phyloP scores from a whole-genome alignment of 2,113 vertebrate species.

The Catharus minimus region DNA sequence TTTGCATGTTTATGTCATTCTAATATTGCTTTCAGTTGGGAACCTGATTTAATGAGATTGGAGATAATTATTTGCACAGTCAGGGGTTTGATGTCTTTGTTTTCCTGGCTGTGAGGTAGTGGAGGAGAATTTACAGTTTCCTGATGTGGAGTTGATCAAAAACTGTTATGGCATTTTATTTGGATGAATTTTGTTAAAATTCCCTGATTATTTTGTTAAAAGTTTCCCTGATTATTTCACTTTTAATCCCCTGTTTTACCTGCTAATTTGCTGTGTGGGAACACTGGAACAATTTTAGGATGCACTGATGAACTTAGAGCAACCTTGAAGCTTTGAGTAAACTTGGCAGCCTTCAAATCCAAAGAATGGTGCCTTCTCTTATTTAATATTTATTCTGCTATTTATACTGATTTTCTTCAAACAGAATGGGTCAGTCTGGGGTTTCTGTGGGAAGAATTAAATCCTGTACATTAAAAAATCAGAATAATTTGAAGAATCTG shows the following conservation, averaged over 20 bases:
- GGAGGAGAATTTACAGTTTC: neutral
- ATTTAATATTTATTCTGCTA: neutral
- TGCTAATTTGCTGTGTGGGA: neutral
- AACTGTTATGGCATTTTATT: neutral
- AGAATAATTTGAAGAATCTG: neutral
- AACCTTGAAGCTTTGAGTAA: neutral
- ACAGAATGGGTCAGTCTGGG: neutral
- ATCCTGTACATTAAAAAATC: neutral
- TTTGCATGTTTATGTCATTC: neutral
- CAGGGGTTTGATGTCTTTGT: fast-evolving
- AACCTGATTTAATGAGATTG: neutral
- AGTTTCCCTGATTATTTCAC: neutral
- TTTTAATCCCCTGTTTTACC: neutral
- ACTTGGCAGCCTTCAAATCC: neutral
- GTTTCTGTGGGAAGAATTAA: neutral
- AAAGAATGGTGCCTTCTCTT: neutral
- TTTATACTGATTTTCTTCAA: neutral
- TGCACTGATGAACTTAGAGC: neutral
- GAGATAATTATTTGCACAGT: neutral
- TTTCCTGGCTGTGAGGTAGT: neutral
- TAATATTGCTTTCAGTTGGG: neutral
- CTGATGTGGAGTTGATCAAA: neutral
- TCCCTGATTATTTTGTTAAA: neutral
- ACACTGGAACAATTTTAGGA: neutral
- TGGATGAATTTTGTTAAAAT: neutral